phyloP scores from a whole-genome alignment of 2,113 vertebrate genomes.

The Prionailurus viverrinus region DNA sequence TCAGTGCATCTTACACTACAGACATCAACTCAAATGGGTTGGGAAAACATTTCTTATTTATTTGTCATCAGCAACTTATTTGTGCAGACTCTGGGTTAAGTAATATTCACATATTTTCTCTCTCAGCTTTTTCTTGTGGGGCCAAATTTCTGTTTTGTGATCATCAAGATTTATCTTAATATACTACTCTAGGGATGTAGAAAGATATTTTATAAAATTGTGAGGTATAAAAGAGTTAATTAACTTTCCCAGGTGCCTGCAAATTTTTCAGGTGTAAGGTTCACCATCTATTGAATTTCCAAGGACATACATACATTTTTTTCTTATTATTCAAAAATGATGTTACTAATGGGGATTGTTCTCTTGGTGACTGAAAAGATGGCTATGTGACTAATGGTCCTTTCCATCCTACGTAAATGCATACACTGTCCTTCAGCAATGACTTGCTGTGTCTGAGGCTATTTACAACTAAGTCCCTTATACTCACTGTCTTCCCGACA shows the following conservation, averaged over 20 bases:
- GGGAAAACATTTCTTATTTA: neutral
- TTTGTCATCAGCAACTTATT: neutral
- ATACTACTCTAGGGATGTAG: neutral
- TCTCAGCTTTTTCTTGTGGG: neutral
- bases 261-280: slow-evolving; percentile 55
- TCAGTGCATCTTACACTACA: neutral
- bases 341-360: slow-evolving; percentile 74
- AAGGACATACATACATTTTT: slow-evolving; percentile 77
- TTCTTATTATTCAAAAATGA: slow-evolving; percentile 78
- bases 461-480: slow-evolving; percentile 54
- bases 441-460: slow-evolving; percentile 46
- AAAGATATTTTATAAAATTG: slow-evolving; percentile 46
- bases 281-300: slow-evolving; percentile 62
- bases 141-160: neutral
- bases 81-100: neutral
- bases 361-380: slow-evolving; percentile 72
- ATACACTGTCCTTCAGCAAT: slow-evolving; percentile 74
- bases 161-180: neutral
- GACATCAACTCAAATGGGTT: neutral
- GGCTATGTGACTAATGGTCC: slow-evolving; percentile 77
- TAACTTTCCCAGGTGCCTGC: neutral
- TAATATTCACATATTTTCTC: neutral
- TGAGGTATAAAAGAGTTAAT: slow-evolving; percentile 49
- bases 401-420: slow-evolving; percentile 60
- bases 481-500: slow-evolving; percentile 51